A percentile compares a stretch with the other conserved stretches of the same genome.
These are phyloP conservation scores for Oryzias javanicus DNA, from an alignment of 2,113 vertebrate genomes.

Conservation along the genomic window DNA sequence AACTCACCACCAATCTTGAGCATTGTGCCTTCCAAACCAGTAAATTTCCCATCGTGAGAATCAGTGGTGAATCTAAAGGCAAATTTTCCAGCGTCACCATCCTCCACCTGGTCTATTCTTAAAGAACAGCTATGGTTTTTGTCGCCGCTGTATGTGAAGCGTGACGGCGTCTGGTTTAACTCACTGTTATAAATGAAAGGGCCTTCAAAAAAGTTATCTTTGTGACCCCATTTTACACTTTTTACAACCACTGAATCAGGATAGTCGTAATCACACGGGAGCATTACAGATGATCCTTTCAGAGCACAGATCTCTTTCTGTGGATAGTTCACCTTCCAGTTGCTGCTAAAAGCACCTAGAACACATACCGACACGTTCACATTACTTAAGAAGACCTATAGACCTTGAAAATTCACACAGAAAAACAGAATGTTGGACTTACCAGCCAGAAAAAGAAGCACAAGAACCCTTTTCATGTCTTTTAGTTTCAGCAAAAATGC, in stretches of 20 bases:
- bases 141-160: conserved; percentile 34
- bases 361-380: not conserved
- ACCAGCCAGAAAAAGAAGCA: conserved; percentile 34
- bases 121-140: conserved; percentile 33
- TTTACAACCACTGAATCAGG: rapidly evolving
- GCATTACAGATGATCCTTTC: conserved; percentile 25
- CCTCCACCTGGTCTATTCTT: conserved; percentile 31
- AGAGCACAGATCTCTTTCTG: conserved; percentile 17
- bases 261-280: conserved; percentile 36
- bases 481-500: not conserved
- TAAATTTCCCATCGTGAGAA: not conserved
- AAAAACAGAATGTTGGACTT: not conserved
- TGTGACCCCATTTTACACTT: conserved; percentile 10
- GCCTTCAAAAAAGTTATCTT: rapidly evolving
- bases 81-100: conserved; percentile 13
- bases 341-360: conserved; percentile 26
- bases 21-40: rapidly evolving
- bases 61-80: conserved; percentile 11
- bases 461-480: conserved; percentile 8
- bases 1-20: conserved; percentile 46
- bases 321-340: conserved; percentile 12
- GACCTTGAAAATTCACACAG: not conserved
- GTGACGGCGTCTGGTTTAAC: rapidly evolving
- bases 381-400: no score
- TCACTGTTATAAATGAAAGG: not conserved